phyloP scores from a whole-genome alignment of 2,888 invertebrate species.

The Cybosia mesomella region DNA sequence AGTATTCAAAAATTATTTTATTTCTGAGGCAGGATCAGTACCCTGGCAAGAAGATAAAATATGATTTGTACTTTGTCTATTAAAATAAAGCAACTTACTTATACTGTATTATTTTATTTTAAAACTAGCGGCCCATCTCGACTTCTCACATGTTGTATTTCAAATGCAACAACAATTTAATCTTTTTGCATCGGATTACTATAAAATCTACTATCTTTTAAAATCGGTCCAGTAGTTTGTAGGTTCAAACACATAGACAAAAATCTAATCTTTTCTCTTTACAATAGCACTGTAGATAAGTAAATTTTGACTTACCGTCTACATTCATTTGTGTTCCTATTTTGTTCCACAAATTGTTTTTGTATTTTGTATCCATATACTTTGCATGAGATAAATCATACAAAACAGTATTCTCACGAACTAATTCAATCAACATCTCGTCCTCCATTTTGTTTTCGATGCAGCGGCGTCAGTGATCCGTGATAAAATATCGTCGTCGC shows the following conservation, averaged over 20 bases:
- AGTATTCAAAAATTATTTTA: constrained; percentile 34
- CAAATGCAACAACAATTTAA: constrained; percentile 29
- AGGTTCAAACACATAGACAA: constrained; percentile 18
- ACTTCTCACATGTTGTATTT: constrained; percentile 27
- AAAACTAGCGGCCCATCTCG: constrained; percentile 29
- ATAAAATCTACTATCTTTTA: not conserved
- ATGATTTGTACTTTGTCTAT: constrained; percentile 28
- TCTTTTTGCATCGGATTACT: constrained; percentile 24
- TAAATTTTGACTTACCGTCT: constrained; percentile 28
- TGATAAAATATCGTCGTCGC: constrained; percentile 36
- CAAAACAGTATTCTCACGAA: constrained; percentile 37
- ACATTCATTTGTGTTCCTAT: constrained; percentile 27
- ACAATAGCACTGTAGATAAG: constrained; percentile 16
- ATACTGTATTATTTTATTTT: constrained; percentile 14
- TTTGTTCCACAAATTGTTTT: constrained; percentile 33
- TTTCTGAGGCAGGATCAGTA: constrained; percentile 36
- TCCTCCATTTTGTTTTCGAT: constrained; percentile 39
- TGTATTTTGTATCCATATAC: constrained; percentile 41
- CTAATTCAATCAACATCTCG: constrained; percentile 28
- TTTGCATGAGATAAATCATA: constrained; percentile 40
- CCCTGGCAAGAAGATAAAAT: constrained; percentile 30
- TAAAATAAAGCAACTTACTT: constrained; percentile 27
- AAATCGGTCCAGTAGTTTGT: constrained; percentile 26
- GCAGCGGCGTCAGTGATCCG: constrained; percentile 37
- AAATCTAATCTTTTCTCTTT: constrained; percentile 24